phyloP scores from a whole-genome alignment of 2,113 vertebrate genomes.

The Ophiodon elongatus region DNA sequence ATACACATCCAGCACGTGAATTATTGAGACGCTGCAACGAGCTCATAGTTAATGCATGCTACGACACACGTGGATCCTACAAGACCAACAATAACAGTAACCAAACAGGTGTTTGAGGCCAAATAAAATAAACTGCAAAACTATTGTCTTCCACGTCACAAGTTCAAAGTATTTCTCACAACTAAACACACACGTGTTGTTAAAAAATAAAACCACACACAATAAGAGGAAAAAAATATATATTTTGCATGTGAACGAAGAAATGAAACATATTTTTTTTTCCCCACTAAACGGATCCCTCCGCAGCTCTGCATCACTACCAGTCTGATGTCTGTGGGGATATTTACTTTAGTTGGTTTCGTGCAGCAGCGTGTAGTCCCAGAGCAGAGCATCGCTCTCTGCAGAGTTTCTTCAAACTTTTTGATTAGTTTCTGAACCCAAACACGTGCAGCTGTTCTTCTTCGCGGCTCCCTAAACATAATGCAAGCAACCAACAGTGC shows the following conservation, averaged over 20 bases:
- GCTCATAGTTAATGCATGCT: constrained; percentile 9
- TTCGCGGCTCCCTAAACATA: neutral
- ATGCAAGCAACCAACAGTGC: neutral
- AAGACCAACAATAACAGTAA: neutral
- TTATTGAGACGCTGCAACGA: neutral
- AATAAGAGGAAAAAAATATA: neutral
- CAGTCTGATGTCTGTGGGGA: neutral
- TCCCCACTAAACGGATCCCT: too few species aligned
- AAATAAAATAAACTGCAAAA: neutral
- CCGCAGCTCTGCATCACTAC: neutral
- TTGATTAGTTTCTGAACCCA: neutral
- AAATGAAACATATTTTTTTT: neutral
- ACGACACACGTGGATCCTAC: neutral
- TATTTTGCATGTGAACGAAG: neutral
- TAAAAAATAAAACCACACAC: neutral
- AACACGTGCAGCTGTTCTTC: too few species aligned
- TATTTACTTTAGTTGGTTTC: neutral
- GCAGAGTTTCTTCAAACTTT: neutral
- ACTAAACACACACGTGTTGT: neutral
- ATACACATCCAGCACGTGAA: neutral
- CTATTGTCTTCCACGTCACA: neutral
- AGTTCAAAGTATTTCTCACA: neutral
- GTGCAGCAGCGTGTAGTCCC: neutral
- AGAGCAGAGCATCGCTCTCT: neutral
- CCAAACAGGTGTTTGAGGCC: neutral